phyloP scores from a whole-genome alignment of 2,797 vertebrate genomes.

The Myotis planiceps region DNA sequence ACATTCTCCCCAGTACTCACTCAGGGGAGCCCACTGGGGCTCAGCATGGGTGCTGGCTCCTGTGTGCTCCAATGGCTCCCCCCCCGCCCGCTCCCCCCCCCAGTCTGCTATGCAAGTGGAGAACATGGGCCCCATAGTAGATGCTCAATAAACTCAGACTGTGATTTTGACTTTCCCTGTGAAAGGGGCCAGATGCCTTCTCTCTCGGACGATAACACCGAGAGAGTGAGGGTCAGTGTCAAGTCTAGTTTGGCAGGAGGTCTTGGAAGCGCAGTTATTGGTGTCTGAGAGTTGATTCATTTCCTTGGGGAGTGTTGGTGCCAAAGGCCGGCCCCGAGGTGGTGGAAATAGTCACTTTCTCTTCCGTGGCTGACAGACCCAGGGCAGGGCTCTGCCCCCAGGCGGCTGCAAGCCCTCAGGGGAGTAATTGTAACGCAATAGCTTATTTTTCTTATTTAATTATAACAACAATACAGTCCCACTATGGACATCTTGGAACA shows the following conservation, averaged over 20 bases:
- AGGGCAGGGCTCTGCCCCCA: background rate
- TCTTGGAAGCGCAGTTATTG: background rate
- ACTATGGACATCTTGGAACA: background rate
- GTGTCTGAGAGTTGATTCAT: background rate
- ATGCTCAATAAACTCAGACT: background rate
- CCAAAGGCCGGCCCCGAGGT: background rate
- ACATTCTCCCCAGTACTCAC: background rate
- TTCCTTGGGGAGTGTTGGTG: background rate
- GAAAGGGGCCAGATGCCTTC: background rate
- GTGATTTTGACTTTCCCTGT: background rate
- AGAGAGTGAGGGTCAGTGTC: background rate
- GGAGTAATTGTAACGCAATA: background rate
- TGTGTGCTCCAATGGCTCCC: rapidly evolving
- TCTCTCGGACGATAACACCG: background rate
- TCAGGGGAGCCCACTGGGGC: background rate
- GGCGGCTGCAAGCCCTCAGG: background rate
- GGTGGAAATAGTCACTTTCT: background rate
- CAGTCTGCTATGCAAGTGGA: rapidly evolving
- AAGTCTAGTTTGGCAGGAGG: background rate
- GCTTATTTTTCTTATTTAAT: background rate
- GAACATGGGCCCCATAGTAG: background rate
- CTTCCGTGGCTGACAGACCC: background rate
- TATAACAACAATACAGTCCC: background rate
- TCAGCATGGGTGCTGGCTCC: background rate
- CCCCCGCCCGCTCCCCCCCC: rapidly evolving